Evolutionary conservation across 2,888 invertebrate genomes (phyloP).

Genomic region (Cerceris ruficornis): DNA sequence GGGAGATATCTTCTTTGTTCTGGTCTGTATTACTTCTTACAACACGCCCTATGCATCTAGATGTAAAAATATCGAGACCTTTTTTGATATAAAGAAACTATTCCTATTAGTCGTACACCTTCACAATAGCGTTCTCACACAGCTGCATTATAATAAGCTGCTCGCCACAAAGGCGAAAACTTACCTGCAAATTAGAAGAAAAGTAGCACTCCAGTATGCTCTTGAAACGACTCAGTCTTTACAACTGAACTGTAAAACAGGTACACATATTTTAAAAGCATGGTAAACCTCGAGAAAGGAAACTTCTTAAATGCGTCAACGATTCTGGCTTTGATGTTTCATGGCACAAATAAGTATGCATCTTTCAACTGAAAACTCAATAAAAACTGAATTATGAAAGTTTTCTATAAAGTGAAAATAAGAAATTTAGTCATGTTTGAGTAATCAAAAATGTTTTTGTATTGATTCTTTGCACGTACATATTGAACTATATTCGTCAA

Average conservation of each 20-base stretch:
- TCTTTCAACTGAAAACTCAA: slow-evolving; percentile 38
- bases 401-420: too few species aligned
- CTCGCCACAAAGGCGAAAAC: slow-evolving; percentile 44
- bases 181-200: slow-evolving; percentile 52
- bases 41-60: neutral
- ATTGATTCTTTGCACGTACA: too few species aligned
- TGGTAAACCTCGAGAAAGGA: slow-evolving; percentile 32
- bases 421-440: too few species aligned
- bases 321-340: slow-evolving; percentile 11
- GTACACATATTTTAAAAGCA: slow-evolving; percentile 47
- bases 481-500: too few species aligned
- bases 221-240: slow-evolving; percentile 39
- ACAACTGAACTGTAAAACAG: slow-evolving; percentile 26
- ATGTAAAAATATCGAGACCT: neutral
- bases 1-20: too few species aligned
- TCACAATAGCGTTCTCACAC: neutral
- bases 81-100: neutral
- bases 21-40: neutral
- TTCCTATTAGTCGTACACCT: neutral
- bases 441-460: too few species aligned
- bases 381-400: slow-evolving; percentile 13
- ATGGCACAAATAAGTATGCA: slow-evolving; percentile 12
- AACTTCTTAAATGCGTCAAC: slow-evolving; percentile 35
- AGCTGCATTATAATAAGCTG: slow-evolving; percentile 33
- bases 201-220: slow-evolving; percentile 46